Base-by-base conservation (phyloP, 1,140 invertebrate genomes). In the Drosophila micromelanica region DNA sequence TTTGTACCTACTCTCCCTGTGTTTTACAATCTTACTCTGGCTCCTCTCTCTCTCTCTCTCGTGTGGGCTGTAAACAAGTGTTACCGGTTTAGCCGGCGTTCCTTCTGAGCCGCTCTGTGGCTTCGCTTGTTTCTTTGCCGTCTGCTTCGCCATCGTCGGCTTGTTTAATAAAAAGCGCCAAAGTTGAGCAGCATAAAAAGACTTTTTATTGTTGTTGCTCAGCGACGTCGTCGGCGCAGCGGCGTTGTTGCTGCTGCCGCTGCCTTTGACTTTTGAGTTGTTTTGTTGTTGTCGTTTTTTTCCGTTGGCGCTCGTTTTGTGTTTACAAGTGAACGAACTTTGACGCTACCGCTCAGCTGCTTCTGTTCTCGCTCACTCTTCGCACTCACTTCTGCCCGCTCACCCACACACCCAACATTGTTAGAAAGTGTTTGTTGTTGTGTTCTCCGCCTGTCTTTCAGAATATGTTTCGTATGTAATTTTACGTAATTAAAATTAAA, bases 111-210 rank as follows among this genome's bases (percentile, higher is more conserved):
- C 63, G 54, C 79, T 71, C 54, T 70, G 59, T 46, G 57, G 49
- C 73, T 46, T 65, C 78, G 72, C 64, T 69, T 51, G 49, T 17
- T 45, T 27, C 45, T 55, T 38, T 38, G 8, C 35, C 23, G 20
- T 57, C 48, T 76, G 61, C 45, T 48, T 62, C 43, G 48, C 61
- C 64, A 43, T 68, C 51, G 78, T 78, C 75, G 84, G 78, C 82
- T 87, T 87, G 82, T 87, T 86, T 86, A 86, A 86, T 86, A 87
- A 86, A 86, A 86, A 87, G 81, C 81, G 81, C 82, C 81, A 87
- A 87, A 87, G 82, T 69, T 87, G 78, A 67, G 80, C 73, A 63
- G 75, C 82, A 87, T 82, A 76, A 82, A 76, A 82, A 79, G 67
- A 40, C 43, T 76, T 59, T 62, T 52, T 51, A 75, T 85, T 86